Base-by-base conservation (phyloP, 1,140 invertebrate genomes). In the Zaprionus vittiger region DNA sequence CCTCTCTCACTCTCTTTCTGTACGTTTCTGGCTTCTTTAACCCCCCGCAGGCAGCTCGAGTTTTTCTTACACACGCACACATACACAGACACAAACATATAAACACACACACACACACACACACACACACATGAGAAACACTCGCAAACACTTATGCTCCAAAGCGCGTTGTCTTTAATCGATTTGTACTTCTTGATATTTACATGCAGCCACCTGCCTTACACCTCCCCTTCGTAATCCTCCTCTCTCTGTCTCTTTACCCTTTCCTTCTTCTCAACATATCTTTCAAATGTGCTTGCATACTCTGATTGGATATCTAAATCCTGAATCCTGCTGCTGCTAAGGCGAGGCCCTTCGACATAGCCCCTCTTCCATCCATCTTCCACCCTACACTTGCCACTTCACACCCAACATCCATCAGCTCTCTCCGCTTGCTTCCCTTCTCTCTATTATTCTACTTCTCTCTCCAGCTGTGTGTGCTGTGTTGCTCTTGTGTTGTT, bases 161-260 rank as follows among this genome's bases (percentile, higher is more conserved):
- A 75, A 66, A 67, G 66, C 63, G 77, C 73, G 82, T 73, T 89
- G 85, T 80, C 85, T 89, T 89, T 89, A 89, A 89, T 89, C 85
- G 85, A 90, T 90, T 90, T 91, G 81, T 91, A 91, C 82, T 85
- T 90, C 79, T 89, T 89, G 73, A 90, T 85, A 90, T 91, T 90
- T 85, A 90, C 85, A 89, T 79, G 67, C 75, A 79, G 52, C 56
- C 68, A 65, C 49, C 47, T 61, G 38, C 62, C 65, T 55, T 31
- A 2, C n/a, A 17, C 41, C 41, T 17, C 7, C 11, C 20, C 20
- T 1, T 52, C n/a, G 47, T 52, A 52, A 52, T 52, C 47, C 41
- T 38, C 37, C 66, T 64, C 24, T 49, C 24, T 49, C 4, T 12
- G 11, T 52, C 68, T 67, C 75, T 52, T 17, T 2, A n/a, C 20